Percentiles rank a stretch among this genome's conserved stretches.
Evolutionary conservation across 53 echinoderm and acorn worm genomes (phyloP).

Genomic region (Echinometra lucunter): DNA sequence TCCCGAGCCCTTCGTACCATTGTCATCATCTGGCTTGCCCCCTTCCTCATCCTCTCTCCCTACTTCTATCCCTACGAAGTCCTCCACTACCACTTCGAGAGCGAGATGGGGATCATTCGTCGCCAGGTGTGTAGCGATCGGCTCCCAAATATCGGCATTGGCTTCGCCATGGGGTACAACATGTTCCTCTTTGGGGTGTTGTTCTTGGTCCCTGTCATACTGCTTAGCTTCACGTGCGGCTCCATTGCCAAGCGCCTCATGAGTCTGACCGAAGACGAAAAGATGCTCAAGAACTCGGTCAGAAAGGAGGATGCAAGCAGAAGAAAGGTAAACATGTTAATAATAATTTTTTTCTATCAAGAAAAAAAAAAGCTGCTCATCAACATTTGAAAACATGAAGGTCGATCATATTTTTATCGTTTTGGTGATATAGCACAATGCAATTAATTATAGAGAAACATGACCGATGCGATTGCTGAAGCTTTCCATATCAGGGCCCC

Average conservation of each 20-base stretch:
- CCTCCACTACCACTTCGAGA: conserved; percentile 71
- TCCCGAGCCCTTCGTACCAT: conserved; percentile 86
- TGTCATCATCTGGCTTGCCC: conserved; percentile 82
- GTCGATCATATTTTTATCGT: neutral
- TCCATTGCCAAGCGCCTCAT: conserved; percentile 88
- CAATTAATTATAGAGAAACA: neutral
- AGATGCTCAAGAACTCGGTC: conserved; percentile 89
- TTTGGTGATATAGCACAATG: neutral
- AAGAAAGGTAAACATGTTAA: conserved; percentile 75
- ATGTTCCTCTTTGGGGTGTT: conserved; percentile 78
- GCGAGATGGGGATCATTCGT: conserved; percentile 80
- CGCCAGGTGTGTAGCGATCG: conserved; percentile 80
- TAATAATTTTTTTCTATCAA: neutral
- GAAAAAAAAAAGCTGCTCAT: neutral
- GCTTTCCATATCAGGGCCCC: too few relatives aligned
- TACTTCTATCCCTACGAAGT: conserved; percentile 86
- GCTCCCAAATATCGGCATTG: neutral
- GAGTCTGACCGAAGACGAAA: conserved; percentile 85
- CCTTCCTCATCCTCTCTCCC: conserved; percentile 81
- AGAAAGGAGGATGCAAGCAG: conserved; percentile 90
- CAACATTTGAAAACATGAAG: neutral
- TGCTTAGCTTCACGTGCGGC: conserved; percentile 88
- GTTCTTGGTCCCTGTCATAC: conserved; percentile 77
- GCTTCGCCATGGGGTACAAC: conserved; percentile 70
- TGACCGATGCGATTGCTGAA: neutral